Conservation (phyloP, 1,140 invertebrate species). For the Atta colombica region DNA sequence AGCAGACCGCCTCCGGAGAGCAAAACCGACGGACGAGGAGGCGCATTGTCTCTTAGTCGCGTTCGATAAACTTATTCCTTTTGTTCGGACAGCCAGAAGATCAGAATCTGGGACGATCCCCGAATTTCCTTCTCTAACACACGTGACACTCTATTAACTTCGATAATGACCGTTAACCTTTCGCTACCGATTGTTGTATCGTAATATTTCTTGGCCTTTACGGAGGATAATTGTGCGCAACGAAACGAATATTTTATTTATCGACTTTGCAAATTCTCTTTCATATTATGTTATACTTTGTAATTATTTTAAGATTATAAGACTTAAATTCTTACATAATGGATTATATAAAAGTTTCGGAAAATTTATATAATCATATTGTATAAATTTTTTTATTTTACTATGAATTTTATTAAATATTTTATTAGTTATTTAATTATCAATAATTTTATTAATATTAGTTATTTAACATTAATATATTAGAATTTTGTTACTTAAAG, state of each 20-base stretch:
- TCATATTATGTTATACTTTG: neutral
- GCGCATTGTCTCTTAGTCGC: conserved; percentile 70
- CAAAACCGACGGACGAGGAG: conserved; percentile 52
- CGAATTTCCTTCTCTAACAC: neutral
- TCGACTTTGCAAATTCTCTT: neutral
- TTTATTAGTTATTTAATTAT: neutral
- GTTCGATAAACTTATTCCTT: conserved; percentile 53
- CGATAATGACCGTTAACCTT: conserved; percentile 35
- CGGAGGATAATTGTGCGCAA: neutral
- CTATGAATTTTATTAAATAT: neutral
- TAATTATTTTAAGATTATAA: neutral
- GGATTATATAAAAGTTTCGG: neutral
- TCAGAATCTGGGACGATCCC: neutral
- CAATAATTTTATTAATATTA: neutral
- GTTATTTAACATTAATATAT: neutral
- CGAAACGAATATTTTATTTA: neutral
- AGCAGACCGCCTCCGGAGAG: conserved; percentile 33
- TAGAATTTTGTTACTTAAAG: neutral
- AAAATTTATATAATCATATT: conserved; percentile 13
- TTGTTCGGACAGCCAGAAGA: neutral
- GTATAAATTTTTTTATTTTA: neutral
- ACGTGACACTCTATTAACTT: conserved; percentile 38
- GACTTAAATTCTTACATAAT: neutral
- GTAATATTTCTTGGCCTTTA: neutral
- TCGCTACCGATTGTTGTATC: neutral